Evolutionary conservation across 2,113 vertebrate genomes (phyloP), one percentile per base, ranked within the genome.

Genomic region (Serinus canaria): DNA sequence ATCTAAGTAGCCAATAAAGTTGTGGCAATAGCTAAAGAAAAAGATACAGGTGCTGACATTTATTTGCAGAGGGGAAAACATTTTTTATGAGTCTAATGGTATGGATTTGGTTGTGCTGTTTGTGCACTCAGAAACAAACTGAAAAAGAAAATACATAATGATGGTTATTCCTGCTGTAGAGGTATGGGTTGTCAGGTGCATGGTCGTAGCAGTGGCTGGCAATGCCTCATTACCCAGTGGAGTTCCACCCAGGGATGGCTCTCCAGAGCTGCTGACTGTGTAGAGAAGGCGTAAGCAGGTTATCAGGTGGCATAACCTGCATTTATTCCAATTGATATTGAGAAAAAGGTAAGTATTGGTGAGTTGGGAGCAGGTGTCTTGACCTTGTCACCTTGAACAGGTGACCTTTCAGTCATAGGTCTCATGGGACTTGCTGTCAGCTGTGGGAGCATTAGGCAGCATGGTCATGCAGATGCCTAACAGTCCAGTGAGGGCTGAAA

Each of bases 151-250:
- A 63, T 56, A 43, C 22, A 25, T 62, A 50, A 74, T 35, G 52
- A 37, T 62, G 30, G 27, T 43, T 82, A 18, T 33, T 74, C 14
- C 18, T 76, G 21, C 30, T 44, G 53, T 4, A 59, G 62, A 75
- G 14, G 6, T 69, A 37, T 58, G 20, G 58, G 44, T 1, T 1
- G 15, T 52, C 1, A 1, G 78, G 22, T 31, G 49, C 15, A 4
- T 37, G 37, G 25, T 70, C 2, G 1, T 37, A 72, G 31, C n/a
- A 90, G 47, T 44, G 56, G 22, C 30, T 86, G 30, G 20, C 53
- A 39, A 16, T 67, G 16, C 59, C 52, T 84, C 52, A 43, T 87
- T 31, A 78, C 25, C 8, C 70, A 62, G 28, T 46, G 47, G 9
- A 70, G 30, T 35, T 90, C n/a, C 22, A 83, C 9, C 6, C 7